phyloP scores from a whole-genome alignment of 2,888 invertebrate genomes.

The Lacanobia wlatinum region DNA sequence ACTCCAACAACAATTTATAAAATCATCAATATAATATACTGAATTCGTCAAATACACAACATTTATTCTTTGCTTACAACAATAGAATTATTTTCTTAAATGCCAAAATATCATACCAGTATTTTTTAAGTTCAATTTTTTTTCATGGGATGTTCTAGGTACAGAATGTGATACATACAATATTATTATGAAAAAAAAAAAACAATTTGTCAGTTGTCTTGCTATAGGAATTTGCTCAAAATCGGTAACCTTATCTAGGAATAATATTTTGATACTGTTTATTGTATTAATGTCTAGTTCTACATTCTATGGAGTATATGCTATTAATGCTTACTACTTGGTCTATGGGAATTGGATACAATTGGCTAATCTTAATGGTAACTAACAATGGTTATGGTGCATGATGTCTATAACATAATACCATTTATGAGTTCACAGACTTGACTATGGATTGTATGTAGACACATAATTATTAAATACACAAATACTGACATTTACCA shows the following conservation, averaged over 20 bases:
- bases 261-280: slow-evolving; percentile 12
- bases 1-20: slow-evolving; percentile 42
- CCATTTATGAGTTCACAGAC: slow-evolving; percentile 11
- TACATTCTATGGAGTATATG: slow-evolving; percentile 4
- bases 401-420: slow-evolving; percentile 5
- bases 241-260: slow-evolving; percentile 19
- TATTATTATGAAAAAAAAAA: neutral
- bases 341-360: slow-evolving; percentile 2
- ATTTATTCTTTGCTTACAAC: slow-evolving; percentile 7
- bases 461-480: neutral
- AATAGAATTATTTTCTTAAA: slow-evolving; percentile 18
- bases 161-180: slow-evolving; percentile 4
- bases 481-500: slow-evolving; percentile 46
- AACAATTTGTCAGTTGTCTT: neutral
- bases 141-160: slow-evolving; percentile 19
- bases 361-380: slow-evolving; percentile 45
- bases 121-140: neutral
- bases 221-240: slow-evolving; percentile 4
- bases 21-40: slow-evolving; percentile 32
- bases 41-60: slow-evolving; percentile 28
- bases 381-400: slow-evolving; percentile 27
- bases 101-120: neutral
- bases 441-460: slow-evolving; percentile 1
- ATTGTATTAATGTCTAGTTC: neutral
- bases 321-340: neutral